phyloP scores from a whole-genome alignment of 2,797 vertebrate species.

The Selene dorsalis region DNA sequence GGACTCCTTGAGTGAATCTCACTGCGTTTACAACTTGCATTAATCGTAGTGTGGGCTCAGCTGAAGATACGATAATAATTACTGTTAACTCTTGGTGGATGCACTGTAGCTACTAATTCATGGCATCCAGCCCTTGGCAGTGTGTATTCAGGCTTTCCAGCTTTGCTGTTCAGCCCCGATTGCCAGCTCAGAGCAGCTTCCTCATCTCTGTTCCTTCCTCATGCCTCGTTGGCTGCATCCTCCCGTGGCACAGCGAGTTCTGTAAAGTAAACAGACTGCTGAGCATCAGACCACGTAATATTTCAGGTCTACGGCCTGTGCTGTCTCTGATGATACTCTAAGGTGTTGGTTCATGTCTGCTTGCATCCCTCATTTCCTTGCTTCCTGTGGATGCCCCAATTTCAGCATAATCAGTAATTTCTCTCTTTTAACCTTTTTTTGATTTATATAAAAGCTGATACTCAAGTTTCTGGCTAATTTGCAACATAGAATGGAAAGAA shows the following conservation, averaged over 20 bases:
- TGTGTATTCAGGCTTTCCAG: slow-evolving; percentile 28
- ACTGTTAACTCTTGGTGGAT: slow-evolving; percentile 16
- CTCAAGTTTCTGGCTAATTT: slow-evolving; percentile 13
- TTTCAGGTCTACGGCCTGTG: slow-evolving; percentile 39
- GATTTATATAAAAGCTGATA: not conserved
- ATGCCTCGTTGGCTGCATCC: slow-evolving; percentile 52
- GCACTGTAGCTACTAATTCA: slow-evolving; percentile 20
- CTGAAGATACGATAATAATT: slow-evolving; percentile 25
- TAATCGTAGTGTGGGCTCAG: slow-evolving; percentile 10
- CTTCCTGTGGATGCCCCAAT: slow-evolving; percentile 13
- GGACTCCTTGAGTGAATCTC: slow-evolving; percentile 42
- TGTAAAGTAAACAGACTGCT: slow-evolving; percentile 57
- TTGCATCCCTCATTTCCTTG: slow-evolving; percentile 22
- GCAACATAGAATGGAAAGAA: not conserved
- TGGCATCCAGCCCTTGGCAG: slow-evolving; percentile 33
- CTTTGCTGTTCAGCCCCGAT: slow-evolving; percentile 32
- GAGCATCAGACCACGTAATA: slow-evolving; percentile 54
- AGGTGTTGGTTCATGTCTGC: slow-evolving; percentile 29
- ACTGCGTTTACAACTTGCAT: not conserved
- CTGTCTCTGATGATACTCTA: slow-evolving; percentile 33
- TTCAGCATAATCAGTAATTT: slow-evolving; percentile 15
- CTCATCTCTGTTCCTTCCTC: slow-evolving; percentile 41
- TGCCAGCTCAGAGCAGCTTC: slow-evolving; percentile 48
- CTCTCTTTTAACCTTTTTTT: not conserved
- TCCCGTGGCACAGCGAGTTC: slow-evolving; percentile 45